Conservation (phyloP, 2,888 invertebrate genomes). For the Cryptocephalus primarius region DNA sequence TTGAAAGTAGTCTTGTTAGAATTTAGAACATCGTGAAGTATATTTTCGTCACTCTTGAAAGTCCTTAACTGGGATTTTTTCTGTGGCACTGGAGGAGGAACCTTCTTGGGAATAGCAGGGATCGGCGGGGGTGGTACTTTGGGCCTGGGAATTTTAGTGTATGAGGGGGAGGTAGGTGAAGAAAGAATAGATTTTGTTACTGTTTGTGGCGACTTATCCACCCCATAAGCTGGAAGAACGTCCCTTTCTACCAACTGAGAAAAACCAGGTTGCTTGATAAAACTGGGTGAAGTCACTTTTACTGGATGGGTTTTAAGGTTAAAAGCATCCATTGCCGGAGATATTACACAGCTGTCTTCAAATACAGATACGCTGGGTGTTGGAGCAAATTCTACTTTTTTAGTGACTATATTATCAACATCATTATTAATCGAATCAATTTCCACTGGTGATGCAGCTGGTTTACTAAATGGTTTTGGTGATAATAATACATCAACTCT, state of each 20-base stretch:
- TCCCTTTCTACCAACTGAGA: background rate
- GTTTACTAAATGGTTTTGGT: too few species aligned
- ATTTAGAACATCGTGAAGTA: constrained; percentile 11
- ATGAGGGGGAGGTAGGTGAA: constrained; percentile 1
- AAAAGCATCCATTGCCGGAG: background rate
- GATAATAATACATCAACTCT: background rate
- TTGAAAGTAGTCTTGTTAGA: too few species aligned
- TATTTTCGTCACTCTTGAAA: constrained; percentile 17
- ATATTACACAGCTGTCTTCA: too few species aligned
- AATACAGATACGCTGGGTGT: too few species aligned
- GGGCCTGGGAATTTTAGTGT: constrained; percentile 4
- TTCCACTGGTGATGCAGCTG: too few species aligned
- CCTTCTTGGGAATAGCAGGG: constrained; percentile 12
- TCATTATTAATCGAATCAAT: background rate
- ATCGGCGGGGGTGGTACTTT: constrained; percentile 10
- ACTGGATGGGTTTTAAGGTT: background rate
- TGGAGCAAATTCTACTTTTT: background rate
- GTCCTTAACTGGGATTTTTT: constrained; percentile 16
- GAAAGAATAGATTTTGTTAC: background rate
- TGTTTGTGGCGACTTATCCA: background rate
- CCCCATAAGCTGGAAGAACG: background rate
- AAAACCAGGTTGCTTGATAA: background rate
- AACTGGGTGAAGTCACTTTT: background rate
- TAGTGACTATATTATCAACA: background rate
- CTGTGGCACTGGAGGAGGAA: constrained; percentile 10